phyloP scores from a whole-genome alignment of 2,797 vertebrate species.

The Mormyrus hasselquistii region DNA sequence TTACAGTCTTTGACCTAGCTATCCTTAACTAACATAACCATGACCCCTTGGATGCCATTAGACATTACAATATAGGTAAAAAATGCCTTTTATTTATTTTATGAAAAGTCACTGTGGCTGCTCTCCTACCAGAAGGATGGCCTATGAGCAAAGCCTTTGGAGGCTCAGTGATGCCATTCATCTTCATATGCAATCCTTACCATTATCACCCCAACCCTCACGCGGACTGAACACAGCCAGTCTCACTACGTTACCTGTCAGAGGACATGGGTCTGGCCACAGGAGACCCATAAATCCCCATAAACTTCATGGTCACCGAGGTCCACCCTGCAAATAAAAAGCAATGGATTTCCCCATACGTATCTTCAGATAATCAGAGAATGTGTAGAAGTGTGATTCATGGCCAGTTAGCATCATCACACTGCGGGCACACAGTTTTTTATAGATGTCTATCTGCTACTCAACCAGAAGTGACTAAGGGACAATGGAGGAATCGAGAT shows the following conservation, averaged over 20 bases:
- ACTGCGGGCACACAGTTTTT: conserved; percentile 29
- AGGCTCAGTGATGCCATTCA: conserved; percentile 56
- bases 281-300: conserved; percentile 74
- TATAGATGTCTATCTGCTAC: not conserved
- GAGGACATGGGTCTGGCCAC: conserved; percentile 55
- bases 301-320: conserved; percentile 57
- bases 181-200: conserved; percentile 54
- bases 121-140: not conserved
- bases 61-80: not conserved
- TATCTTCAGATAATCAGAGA: conserved; percentile 15
- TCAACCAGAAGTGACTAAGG: not conserved
- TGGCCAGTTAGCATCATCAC: conserved; percentile 37
- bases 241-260: conserved; percentile 37
- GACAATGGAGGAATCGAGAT: not conserved
- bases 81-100: not conserved
- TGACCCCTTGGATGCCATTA: not conserved
- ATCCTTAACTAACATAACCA: not conserved
- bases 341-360: conserved; percentile 47
- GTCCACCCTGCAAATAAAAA: conserved; percentile 46
- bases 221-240: conserved; percentile 47
- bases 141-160: not conserved
- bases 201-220: conserved; percentile 54
- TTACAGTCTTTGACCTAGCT: not conserved
- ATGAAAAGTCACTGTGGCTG: not conserved
- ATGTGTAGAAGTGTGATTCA: not conserved